Percentiles rank a stretch among this genome's conserved stretches.
phyloP scores from a whole-genome alignment of 2,113 vertebrate genomes.

The Micronisus gabar region DNA sequence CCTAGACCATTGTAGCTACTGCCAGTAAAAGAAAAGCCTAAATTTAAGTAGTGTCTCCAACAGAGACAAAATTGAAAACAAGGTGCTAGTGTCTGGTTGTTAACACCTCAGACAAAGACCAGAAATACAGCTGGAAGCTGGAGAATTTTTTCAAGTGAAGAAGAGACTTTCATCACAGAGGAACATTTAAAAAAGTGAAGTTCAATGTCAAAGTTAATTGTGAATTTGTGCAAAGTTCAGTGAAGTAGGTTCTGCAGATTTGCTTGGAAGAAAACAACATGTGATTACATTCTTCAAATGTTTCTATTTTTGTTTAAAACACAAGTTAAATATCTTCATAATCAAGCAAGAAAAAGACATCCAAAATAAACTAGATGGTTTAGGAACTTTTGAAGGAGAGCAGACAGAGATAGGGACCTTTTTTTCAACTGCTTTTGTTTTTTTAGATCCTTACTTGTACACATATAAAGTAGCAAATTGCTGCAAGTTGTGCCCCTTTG shows the following conservation, averaged over 20 bases:
- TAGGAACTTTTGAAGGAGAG: not conserved
- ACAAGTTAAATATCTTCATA: not conserved
- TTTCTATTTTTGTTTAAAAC: not conserved
- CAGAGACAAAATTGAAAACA: slow-evolving; percentile 28
- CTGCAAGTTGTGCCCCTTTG: not conserved
- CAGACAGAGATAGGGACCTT: not conserved
- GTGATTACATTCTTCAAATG: not conserved
- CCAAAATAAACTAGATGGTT: not conserved
- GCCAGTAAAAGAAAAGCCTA: slow-evolving; percentile 18
- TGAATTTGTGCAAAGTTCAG: not conserved
- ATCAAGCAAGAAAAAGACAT: not conserved
- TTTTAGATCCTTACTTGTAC: not conserved
- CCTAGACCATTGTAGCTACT: not conserved
- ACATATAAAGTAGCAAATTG: not conserved
- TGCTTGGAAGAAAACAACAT: not conserved
- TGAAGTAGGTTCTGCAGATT: not conserved
- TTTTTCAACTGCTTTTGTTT: not conserved
- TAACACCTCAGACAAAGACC: slow-evolving; percentile 8
- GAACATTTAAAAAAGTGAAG: not conserved
- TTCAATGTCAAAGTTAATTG: not conserved
- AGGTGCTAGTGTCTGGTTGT: slow-evolving; percentile 3
- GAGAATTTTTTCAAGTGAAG: not conserved
- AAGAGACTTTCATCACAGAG: not conserved
- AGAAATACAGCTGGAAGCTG: slow-evolving; percentile 8
- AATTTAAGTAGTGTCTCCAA: not conserved